Base-by-base conservation (phyloP, 2,888 invertebrate genomes). In the Andrena bicolor region DNA sequence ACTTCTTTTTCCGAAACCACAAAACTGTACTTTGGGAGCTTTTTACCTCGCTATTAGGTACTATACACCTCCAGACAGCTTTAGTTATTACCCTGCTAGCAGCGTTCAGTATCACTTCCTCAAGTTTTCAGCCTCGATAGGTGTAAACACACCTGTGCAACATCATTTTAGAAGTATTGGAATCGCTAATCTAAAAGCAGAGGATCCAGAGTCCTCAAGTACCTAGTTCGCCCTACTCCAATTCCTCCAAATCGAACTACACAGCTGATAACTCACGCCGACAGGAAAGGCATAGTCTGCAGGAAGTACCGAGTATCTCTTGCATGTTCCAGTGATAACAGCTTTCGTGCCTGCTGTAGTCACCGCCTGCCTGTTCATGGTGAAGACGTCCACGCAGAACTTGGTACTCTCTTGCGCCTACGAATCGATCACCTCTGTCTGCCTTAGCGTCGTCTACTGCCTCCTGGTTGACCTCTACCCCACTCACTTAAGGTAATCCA, bases 401-500 rank as follows among this genome's bases (percentile, higher is more conserved):
- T 94, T 97, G 90, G 95, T 97, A 60, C 94, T 97, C 64, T 97
- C 97, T 0, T 97, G 97, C 91, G 96, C 97, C 90, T 97, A 97
- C 93, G 97, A 97, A 93, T 97, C 97, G 3, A 94, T 97, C 75
- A 97, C 97, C 41, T 97, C 97, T 76, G 95, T 97, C 84, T 96
- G 96, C 86, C 96, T 97, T 92, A 97, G 97, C 94, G 96, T 96
- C 65, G 96, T 97, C 51, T 97, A 97, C 94, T 97, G 97, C 91
- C 96, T 97, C 51, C 95, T 97, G 92, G 97, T 97, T 71, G 97
- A 97, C 92, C 94, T 97, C 82, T 97, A 97, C 94, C 97, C 97
- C 85, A 97, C 97, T 73, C 96, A 97, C 94, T 95, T 97, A 91
- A 96, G 97, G 97, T 97, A 94, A 93, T 51, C 53, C n/a, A 10